Evolutionary conservation across 37 sponge, comb jelly and placozoan species (phyloP).

Genomic region (Aplysina aerophoba): DNA sequence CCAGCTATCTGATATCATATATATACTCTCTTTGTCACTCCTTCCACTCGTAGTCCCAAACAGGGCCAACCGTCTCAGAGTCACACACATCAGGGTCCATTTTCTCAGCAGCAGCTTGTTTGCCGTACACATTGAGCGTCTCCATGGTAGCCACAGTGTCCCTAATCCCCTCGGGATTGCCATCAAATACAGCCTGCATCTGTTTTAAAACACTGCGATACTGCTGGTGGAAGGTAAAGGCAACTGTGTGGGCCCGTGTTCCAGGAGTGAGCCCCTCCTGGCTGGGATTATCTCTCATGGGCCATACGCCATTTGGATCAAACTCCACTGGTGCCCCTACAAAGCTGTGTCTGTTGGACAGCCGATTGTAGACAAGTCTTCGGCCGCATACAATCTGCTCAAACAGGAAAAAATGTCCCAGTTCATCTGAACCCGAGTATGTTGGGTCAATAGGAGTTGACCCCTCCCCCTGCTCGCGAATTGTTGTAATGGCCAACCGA

Average conservation of each 20-base stretch:
- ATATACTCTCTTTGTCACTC: too few species aligned
- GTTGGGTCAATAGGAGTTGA: slow-evolving; percentile 38
- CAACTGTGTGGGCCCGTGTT: slow-evolving; percentile 28
- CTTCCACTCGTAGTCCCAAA: slow-evolving; percentile 17
- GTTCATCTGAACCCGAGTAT: background rate
- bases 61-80: background rate
- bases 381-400: slow-evolving; percentile 51
- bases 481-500: slow-evolving; percentile 32
- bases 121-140: slow-evolving; percentile 62
- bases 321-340: slow-evolving; percentile 31
- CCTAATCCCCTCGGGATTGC: slow-evolving; percentile 20
- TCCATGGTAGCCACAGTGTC: slow-evolving; percentile 58
- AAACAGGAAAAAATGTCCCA: slow-evolving; percentile 61
- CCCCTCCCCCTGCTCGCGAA: slow-evolving; percentile 59
- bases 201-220: slow-evolving; percentile 30
- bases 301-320: slow-evolving; percentile 54
- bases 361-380: slow-evolving; percentile 2
- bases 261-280: background rate
- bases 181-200: slow-evolving; percentile 48
- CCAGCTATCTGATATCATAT: too few species aligned
- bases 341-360: slow-evolving; percentile 1
- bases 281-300: slow-evolving; percentile 60
- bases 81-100: background rate
- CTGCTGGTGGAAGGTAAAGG: slow-evolving; percentile 42
- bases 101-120: slow-evolving; percentile 42